phyloP scores from a whole-genome alignment of 2,113 vertebrate species.

The Hiodon alosoides region DNA sequence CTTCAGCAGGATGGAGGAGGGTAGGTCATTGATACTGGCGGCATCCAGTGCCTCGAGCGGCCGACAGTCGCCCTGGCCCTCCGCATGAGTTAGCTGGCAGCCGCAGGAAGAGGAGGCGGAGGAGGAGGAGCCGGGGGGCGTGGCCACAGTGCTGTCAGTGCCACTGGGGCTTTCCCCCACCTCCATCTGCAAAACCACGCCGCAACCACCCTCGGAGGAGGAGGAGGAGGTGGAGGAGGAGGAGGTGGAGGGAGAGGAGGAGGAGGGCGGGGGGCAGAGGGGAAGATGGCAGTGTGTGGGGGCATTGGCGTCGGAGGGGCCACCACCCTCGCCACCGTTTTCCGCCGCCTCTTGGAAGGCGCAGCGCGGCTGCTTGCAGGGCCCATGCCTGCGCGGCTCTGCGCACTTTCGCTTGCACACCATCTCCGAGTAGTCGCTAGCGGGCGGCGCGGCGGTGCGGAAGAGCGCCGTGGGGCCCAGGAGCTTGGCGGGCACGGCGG shows the following conservation, averaged over 20 bases:
- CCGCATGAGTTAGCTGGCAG: conserved; percentile 58
- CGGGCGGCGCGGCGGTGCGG: conserved; percentile 48
- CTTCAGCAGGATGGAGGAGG: conserved; percentile 93
- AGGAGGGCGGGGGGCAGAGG: conserved; percentile 63
- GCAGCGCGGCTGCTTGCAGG: conserved; percentile 85
- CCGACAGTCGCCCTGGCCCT: conserved; percentile 51
- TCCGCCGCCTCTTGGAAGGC: conserved; percentile 62
- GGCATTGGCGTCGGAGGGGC: conserved; percentile 35
- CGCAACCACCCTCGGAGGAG: conserved; percentile 56
- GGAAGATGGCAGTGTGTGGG: conserved; percentile 59
- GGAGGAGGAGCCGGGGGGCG: conserved; percentile 15
- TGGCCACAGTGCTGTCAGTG: conserved; percentile 8
- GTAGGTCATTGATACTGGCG: conserved; percentile 84
- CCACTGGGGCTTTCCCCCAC: conserved; percentile 48
- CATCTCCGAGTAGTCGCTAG: conserved; percentile 72
- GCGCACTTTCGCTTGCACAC: conserved; percentile 87
- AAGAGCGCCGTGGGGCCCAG: conserved; percentile 59
- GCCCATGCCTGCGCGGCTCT: conserved; percentile 74
- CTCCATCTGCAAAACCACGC: conserved; percentile 49
- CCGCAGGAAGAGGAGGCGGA: conserved; percentile 41
- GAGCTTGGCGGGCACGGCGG: conserved; percentile 62
- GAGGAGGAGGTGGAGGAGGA: conserved; percentile 53
- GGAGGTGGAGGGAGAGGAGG: conserved; percentile 46
- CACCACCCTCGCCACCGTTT: conserved; percentile 47
- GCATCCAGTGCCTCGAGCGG: conserved; percentile 52